A percentile compares a stretch with the other conserved stretches of the same genome.
Evolutionary conservation across 2,797 vertebrate genomes (phyloP).

Genomic region (Acanthis flammea): DNA sequence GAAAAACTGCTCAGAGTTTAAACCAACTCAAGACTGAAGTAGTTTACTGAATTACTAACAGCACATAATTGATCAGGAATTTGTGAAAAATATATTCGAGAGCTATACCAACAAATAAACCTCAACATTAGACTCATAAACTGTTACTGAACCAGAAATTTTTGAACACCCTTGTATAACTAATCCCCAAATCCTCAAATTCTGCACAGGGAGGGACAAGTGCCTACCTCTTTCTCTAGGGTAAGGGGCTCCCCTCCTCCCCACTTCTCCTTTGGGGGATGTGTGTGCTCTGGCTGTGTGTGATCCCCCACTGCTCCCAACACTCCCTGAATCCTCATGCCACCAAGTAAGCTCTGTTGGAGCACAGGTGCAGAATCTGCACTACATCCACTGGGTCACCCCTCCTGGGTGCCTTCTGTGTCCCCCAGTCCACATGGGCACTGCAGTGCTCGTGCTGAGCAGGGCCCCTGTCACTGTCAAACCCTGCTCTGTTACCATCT

Average conservation of each 20-base stretch:
- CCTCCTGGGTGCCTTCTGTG: accelerated
- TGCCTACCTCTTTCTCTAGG: not conserved
- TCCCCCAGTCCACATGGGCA: not conserved
- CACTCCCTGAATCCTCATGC: not conserved
- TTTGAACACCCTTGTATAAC: not conserved
- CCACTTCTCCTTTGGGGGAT: not conserved
- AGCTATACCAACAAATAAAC: not conserved
- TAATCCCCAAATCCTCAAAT: not conserved
- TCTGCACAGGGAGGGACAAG: not conserved
- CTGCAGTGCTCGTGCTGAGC: not conserved
- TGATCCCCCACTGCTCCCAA: not conserved
- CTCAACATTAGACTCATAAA: not conserved
- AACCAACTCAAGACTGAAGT: not conserved
- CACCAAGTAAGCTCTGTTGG: not conserved
- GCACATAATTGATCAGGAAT: not conserved
- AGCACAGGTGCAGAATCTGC: not conserved
- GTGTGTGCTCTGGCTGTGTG: not conserved
- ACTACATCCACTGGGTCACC: not conserved
- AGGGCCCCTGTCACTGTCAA: not conserved
- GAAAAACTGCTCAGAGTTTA: not conserved
- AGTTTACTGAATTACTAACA: not conserved
- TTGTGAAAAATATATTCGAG: not conserved
- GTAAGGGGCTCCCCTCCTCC: not conserved
- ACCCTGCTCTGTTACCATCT: not conserved
- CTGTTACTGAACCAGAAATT: not conserved